phyloP scores from a whole-genome alignment of 2,113 vertebrate species.

The Boulengeromyrus knoepffleri region DNA sequence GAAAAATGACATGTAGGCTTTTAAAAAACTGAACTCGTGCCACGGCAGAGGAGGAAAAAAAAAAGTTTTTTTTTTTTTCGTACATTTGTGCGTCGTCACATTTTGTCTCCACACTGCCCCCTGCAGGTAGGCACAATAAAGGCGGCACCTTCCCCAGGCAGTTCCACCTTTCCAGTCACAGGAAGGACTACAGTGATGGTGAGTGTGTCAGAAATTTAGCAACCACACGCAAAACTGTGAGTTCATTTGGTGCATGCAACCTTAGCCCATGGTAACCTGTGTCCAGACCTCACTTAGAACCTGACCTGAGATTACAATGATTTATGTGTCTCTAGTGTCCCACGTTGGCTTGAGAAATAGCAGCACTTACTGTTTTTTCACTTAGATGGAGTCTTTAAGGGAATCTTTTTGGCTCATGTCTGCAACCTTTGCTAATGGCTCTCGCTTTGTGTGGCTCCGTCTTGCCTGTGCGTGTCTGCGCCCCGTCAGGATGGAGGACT shows the following conservation, averaged over 20 bases:
- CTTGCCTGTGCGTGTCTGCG: not conserved
- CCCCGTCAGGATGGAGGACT: slow-evolving; percentile 70
- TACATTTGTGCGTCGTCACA: not conserved
- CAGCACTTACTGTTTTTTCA: not conserved
- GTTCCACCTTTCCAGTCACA: slow-evolving; percentile 76
- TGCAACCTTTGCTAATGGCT: not conserved
- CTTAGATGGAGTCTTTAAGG: not conserved
- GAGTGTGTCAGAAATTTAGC: slow-evolving; percentile 38
- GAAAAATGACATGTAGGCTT: not conserved
- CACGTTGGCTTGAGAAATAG: not conserved
- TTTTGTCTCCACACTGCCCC: slow-evolving; percentile 20
- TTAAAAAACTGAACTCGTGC: not conserved
- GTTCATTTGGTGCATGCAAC: not conserved
- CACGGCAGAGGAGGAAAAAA: not conserved
- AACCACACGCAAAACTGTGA: not conserved
- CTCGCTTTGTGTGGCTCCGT: not conserved
- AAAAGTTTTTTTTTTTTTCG: not conserved
- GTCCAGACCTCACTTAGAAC: slow-evolving; percentile 53
- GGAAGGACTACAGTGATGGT: slow-evolving; percentile 84
- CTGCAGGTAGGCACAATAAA: slow-evolving; percentile 71
- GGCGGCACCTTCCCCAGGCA: slow-evolving; percentile 84
- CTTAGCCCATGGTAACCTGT: slow-evolving; percentile 15
- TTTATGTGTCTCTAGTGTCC: slow-evolving; percentile 43
- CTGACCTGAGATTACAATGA: slow-evolving; percentile 54
- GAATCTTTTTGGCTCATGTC: not conserved